Evolutionary conservation across 2,888 invertebrate species (phyloP), one percentile per base, ranked within the genome.

Genomic region (Ditula angustiorana): DNA sequence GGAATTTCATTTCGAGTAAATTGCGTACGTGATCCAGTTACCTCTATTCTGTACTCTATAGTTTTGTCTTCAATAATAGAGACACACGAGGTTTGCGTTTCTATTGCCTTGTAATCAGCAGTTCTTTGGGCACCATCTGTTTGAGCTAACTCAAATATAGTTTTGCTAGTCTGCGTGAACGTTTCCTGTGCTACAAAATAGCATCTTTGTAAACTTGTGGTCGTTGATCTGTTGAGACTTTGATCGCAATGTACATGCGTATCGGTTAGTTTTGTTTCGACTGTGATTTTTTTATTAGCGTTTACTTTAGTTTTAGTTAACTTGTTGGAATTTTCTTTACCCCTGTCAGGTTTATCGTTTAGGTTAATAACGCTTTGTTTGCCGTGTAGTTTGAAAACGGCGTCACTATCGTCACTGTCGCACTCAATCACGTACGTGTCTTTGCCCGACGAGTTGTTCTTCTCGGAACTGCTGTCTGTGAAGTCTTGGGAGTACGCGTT

Each of bases 121-220:
- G 68, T 69, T 66, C 66, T 74, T 11, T 62, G 61, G n/a, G 71
- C 66, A 2, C 70, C 72, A n/a, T 89, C 89, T 11, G 74, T 74
- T 72, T 88, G 83, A 5, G 91, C 93, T 57, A 94, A 74, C 71
- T 94, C 87, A 37, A 94, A 79, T 49, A 94, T 92, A 1, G 94
- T 94, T 83, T 93, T 94, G 71, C 94, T 94, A 0, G 94, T 94
- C 81, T 94, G 94, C 7, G 94, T 94, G 67, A 81, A 90, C 19
- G 79, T 87, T 75, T 92, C 92, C 72, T 87, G 85, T 11, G 84
- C 77, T 10, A 82, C 50, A 47, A 82, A 70, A 3, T 81, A 74
- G 66, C 76, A 78, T 58, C 74, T 76, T 4, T 77, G 78, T 4
- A 74, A 24, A 44, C 74, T 80, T 8, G 78, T 60, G 8, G 65